Evolutionary conservation across 2,888 invertebrate genomes (phyloP).

Genomic region (Orchestes rusci): DNA sequence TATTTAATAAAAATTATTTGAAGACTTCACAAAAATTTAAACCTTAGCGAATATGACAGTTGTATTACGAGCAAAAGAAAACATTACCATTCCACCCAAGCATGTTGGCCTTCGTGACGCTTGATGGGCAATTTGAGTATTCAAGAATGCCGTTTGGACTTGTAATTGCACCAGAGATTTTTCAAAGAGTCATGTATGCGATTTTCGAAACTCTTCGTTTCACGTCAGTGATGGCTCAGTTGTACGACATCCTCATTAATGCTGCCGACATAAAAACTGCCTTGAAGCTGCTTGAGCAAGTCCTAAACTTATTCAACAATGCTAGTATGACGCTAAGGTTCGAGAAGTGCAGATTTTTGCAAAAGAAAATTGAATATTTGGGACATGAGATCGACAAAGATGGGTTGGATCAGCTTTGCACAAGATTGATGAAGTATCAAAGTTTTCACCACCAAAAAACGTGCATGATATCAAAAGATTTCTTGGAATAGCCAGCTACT

Average conservation of each 20-base stretch:
- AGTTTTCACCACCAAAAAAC: background rate
- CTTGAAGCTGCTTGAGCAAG: slow-evolving; percentile 6
- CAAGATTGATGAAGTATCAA: background rate
- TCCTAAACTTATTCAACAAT: slow-evolving; percentile 8
- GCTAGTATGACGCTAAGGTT: background rate
- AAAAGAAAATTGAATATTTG: background rate
- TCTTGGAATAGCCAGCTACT: slow-evolving; percentile 8
- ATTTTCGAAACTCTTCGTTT: slow-evolving; percentile 4
- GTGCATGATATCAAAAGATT: slow-evolving; percentile 1
- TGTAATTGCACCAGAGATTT: slow-evolving; percentile 11
- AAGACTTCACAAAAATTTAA: too few relatives aligned
- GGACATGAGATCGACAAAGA: background rate
- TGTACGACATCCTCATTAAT: slow-evolving; percentile 21
- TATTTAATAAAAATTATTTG: slow-evolving; percentile 15
- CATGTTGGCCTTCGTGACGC: slow-evolving; percentile 24
- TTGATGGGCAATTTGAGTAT: slow-evolving; percentile 22
- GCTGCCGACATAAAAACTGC: slow-evolving; percentile 15
- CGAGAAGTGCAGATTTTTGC: slow-evolving; percentile 1
- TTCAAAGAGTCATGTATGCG: slow-evolving; percentile 8
- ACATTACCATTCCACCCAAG: too few relatives aligned
- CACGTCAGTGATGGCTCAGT: slow-evolving; percentile 8
- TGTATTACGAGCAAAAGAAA: too few relatives aligned
- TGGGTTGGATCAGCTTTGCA: background rate
- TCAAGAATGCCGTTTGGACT: too few relatives aligned
- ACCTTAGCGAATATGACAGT: too few relatives aligned